Percentiles rank a stretch among this genome's conserved stretches.
Conservation (phyloP, 2,113 vertebrate species). For the Procavia capensis region DNA sequence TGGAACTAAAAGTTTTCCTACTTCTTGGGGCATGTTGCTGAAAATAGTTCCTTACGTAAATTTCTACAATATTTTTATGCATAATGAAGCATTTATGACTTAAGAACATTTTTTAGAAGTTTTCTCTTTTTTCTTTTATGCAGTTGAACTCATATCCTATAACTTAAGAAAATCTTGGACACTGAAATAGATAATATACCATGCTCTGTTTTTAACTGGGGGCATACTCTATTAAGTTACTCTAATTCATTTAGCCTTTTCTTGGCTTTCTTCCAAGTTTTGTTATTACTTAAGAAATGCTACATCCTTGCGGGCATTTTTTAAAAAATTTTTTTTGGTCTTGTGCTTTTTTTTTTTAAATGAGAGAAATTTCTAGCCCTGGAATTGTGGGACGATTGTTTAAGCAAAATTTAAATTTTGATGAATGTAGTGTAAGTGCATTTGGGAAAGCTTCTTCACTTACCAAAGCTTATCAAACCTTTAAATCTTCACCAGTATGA, state of each 20-base stretch:
- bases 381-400: background rate
- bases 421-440: background rate
- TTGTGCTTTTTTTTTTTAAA: background rate
- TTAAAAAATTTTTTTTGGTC: background rate
- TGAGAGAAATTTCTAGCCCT: background rate
- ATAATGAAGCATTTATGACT: background rate
- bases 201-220: background rate
- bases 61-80: background rate
- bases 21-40: background rate
- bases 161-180: background rate
- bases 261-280: background rate
- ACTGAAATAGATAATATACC: background rate
- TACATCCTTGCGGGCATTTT: background rate
- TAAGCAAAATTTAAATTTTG: background rate
- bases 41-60: background rate
- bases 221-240: background rate
- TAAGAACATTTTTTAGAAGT: background rate
- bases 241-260: background rate
- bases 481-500: background rate
- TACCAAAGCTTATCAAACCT: too few relatives aligned
- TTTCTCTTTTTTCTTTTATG: background rate
- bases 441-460: background rate
- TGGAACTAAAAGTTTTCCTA: constrained; percentile 5
- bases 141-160: background rate
- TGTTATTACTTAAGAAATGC: constrained; percentile 4